Evolutionary conservation across 2,888 invertebrate genomes (phyloP).

Genomic region (Limnephilus auricula): DNA sequence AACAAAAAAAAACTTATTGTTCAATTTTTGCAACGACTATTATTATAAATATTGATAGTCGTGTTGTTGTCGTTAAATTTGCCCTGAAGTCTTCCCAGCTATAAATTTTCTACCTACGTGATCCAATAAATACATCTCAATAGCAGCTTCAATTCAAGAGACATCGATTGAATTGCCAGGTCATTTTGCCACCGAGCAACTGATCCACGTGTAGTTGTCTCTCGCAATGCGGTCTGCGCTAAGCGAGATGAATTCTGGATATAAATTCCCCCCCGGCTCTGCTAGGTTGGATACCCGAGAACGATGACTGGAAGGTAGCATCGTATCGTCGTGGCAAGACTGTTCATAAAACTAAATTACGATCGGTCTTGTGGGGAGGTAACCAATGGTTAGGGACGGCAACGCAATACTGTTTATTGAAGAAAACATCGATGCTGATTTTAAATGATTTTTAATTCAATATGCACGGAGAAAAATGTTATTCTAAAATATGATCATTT

Average conservation of each 20-base stretch:
- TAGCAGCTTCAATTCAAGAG: neutral
- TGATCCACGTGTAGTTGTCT: slow-evolving; percentile 24
- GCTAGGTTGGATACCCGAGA: neutral
- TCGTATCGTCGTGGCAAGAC: slow-evolving; percentile 30
- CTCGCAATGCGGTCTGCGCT: slow-evolving; percentile 14
- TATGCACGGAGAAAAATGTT: no score
- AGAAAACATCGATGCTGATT: neutral
- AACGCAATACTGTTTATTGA: neutral
- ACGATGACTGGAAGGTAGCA: neutral
- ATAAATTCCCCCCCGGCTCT: slow-evolving; percentile 43
- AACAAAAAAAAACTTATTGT: no score
- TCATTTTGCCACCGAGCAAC: neutral
- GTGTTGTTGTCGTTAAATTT: neutral
- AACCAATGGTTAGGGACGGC: neutral
- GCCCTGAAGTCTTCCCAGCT: neutral
- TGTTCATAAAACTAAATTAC: slow-evolving; percentile 63
- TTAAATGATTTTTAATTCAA: neutral
- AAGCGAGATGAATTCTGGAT: slow-evolving; percentile 44
- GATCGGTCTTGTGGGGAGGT: slow-evolving; percentile 50
- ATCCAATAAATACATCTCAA: neutral
- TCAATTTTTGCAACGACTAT: no score
- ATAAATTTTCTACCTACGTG: neutral
- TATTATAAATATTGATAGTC: neutral
- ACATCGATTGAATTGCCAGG: neutral
- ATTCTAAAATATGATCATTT: no score